Conservation (phyloP, 2,797 vertebrate genomes). For the Eulemur rubriventer region DNA sequence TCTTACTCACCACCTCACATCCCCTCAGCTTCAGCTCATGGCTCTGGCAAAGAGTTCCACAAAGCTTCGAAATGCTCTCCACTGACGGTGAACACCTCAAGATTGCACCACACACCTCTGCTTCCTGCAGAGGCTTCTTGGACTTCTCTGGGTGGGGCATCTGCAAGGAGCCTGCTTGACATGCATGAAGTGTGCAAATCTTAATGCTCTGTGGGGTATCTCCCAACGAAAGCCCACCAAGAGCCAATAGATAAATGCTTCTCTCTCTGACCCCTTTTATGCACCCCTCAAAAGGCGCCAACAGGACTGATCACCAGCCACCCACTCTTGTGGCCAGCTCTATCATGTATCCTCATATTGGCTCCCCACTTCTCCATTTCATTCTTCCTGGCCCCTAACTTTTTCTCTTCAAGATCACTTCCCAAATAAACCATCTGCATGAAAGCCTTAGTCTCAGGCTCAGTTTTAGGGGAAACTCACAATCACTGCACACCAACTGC, state of each 20-base stretch:
- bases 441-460: background rate
- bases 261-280: background rate
- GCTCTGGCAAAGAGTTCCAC: background rate
- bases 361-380: background rate
- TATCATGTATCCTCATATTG: background rate
- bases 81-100: background rate
- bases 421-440: background rate
- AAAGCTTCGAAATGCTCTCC: background rate
- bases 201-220: background rate
- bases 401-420: background rate
- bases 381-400: background rate
- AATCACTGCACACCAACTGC: background rate
- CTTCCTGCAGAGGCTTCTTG: background rate
- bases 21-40: background rate
- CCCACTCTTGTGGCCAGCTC: background rate
- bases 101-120: background rate
- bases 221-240: background rate
- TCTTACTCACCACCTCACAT: background rate
- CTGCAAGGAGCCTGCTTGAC: background rate
- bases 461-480: background rate
- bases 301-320: background rate
- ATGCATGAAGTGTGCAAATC: background rate
- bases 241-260: background rate
- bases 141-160: background rate
- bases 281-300: background rate